A percentile compares a stretch with the other conserved stretches of the same genome.
Conservation (phyloP, 2,113 vertebrate species). For the Hassar affinis region DNA sequence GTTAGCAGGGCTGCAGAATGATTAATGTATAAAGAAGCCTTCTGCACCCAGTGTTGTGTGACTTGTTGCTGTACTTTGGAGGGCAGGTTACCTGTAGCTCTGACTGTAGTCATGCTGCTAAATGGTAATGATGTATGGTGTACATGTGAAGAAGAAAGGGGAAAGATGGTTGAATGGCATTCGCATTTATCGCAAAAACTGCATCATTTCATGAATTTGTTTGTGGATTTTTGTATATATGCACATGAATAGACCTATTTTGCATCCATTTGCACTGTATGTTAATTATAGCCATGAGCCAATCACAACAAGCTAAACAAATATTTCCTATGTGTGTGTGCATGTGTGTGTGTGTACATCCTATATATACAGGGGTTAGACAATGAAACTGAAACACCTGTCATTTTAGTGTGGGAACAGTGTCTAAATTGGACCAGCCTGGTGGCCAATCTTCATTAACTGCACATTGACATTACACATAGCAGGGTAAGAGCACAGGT, state of each 20-base stretch:
- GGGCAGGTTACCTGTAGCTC: neutral
- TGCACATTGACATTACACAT: no score
- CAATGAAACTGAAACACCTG: no score
- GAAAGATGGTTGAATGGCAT: neutral
- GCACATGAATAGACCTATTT: neutral
- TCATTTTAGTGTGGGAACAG: no score
- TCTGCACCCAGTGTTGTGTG: neutral
- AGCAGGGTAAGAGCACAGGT: no score
- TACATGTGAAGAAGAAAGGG: neutral
- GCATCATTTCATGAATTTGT: neutral
- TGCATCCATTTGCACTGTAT: neutral
- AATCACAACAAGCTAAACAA: neutral
- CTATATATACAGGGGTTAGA: no score
- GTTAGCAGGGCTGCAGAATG: neutral
- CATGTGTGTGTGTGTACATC: no score
- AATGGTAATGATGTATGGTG: no score
- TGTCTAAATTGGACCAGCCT: no score
- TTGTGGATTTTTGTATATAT: neutral
- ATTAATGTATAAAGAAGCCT: neutral
- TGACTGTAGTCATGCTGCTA: neutral
- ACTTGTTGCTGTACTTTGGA: neutral
- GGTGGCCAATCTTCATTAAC: no score
- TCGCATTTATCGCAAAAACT: neutral
- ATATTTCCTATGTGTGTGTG: no score
- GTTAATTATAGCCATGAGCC: neutral